Percentiles rank a stretch among this genome's conserved stretches.
Conservation (phyloP, 1,140 invertebrate genomes). For the Zaprionus africanus region DNA sequence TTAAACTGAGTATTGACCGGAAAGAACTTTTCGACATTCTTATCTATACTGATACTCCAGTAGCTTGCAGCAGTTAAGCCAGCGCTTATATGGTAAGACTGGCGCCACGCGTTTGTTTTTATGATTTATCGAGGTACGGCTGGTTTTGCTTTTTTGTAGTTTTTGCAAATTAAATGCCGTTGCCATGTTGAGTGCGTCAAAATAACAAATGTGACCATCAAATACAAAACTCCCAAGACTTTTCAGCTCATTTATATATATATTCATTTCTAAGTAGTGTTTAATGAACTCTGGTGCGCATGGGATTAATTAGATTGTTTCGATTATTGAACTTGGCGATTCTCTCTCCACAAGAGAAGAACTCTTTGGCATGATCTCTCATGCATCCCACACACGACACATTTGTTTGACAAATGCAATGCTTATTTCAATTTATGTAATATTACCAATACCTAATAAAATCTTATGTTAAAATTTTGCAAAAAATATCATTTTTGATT, state of each 20-base stretch:
- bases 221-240: not conserved
- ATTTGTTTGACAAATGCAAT: not conserved
- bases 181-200: too few species aligned
- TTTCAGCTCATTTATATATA: too few species aligned
- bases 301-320: constrained; percentile 4
- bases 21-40: too few species aligned
- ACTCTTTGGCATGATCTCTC: not conserved
- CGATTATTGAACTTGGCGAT: constrained; percentile 4
- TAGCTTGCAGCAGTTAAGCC: not conserved
- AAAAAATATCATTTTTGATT: too few species aligned
- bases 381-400: not conserved
- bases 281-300: constrained; percentile 2
- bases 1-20: too few species aligned
- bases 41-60: not conserved
- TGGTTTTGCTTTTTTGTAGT: not conserved
- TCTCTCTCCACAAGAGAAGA: not conserved
- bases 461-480: too few species aligned
- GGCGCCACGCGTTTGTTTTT: not conserved
- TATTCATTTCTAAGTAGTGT: not conserved
- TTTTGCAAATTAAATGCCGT: not conserved
- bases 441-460: too few species aligned
- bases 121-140: not conserved
- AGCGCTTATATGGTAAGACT: not conserved
- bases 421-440: too few species aligned
- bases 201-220: too few species aligned